Evolutionary conservation across 2,888 invertebrate species (phyloP), one percentile per base, ranked within the genome.

Genomic region (Zaprionus obscuricornis): DNA sequence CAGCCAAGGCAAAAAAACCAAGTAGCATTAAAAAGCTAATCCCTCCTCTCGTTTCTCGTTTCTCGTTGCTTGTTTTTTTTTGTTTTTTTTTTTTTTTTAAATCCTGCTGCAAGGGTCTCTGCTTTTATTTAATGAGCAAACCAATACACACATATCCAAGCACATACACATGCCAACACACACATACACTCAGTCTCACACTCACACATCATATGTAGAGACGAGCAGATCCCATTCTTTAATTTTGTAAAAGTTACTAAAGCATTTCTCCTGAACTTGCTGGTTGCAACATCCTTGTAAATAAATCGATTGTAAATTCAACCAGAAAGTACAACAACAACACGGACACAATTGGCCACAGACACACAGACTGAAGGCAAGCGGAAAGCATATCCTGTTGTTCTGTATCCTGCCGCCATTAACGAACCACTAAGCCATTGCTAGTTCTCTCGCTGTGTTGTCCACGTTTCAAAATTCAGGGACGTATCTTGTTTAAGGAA

Each of bases 11-110:
- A 51, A 58, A 57, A 33, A 67, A 66, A 60, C 51, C 56, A 68
- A 74, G 60, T 62, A 66, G 71, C 63, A 78, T 78, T 81, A 81
- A 81, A 81, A 81, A 78, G 81, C 81, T 81, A 81, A 81, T 78
- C 67, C 65, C 66, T 49, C 66, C 65, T 56, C 47, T 64, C 31
- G 47, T 40, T 37, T 60, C 42, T 34, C 17, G 42, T 49, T 16
- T 42, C 36, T 24, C 31, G 33, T 11, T 37, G 13, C 5, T 46
- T 14, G 11, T 22, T 11, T 10, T 18, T 31, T 52, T 64, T 56
- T 22, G 34, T 33, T 7, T 5, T 24, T 11, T 14, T 22, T 13
- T 24, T 27, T 3, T 4, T 40, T 13, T 74, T 58, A 64, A 60
- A 66, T 66, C 71, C 74, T 8, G 47, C 57, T 67, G 62, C 58